Conservation (phyloP, 2,888 invertebrate species). For the Flexamia atlantica region DNA sequence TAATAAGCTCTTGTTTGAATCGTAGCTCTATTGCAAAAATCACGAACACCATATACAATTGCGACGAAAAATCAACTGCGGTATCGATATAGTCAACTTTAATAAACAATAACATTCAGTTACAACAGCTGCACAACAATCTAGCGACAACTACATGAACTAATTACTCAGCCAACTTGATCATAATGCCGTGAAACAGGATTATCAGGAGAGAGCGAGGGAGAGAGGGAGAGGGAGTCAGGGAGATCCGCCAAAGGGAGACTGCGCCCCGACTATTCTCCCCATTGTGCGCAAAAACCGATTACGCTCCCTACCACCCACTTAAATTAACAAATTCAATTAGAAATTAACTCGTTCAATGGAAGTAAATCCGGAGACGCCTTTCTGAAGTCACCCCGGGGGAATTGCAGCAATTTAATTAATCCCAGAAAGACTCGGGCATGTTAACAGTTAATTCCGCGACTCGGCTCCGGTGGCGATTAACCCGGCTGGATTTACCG, state of each 20-base stretch:
- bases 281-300: slow-evolving; percentile 64
- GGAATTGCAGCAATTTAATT: slow-evolving; percentile 63
- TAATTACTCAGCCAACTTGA: slow-evolving; percentile 61
- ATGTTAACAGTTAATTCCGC: slow-evolving; percentile 61
- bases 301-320: slow-evolving; percentile 73
- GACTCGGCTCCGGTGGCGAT: slow-evolving; percentile 33
- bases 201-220: slow-evolving; percentile 34
- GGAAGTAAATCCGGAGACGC: slow-evolving; percentile 64
- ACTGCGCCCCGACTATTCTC: slow-evolving; percentile 53
- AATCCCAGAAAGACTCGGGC: slow-evolving; percentile 62
- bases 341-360: slow-evolving; percentile 77
- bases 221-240: slow-evolving; percentile 14
- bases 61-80: too few relatives aligned
- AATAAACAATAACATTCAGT: too few relatives aligned
- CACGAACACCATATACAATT: too few relatives aligned
- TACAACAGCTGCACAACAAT: neutral
- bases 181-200: slow-evolving; percentile 61
- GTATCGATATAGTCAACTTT: too few relatives aligned
- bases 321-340: slow-evolving; percentile 78
- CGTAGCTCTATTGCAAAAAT: too few relatives aligned
- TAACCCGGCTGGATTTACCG: slow-evolving; percentile 25
- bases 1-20: too few relatives aligned
- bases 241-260: slow-evolving; percentile 59
- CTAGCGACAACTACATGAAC: slow-evolving; percentile 30
- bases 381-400: slow-evolving; percentile 62